Conservation (phyloP, 2,888 invertebrate species). For the Drosophila flavopinicola region DNA sequence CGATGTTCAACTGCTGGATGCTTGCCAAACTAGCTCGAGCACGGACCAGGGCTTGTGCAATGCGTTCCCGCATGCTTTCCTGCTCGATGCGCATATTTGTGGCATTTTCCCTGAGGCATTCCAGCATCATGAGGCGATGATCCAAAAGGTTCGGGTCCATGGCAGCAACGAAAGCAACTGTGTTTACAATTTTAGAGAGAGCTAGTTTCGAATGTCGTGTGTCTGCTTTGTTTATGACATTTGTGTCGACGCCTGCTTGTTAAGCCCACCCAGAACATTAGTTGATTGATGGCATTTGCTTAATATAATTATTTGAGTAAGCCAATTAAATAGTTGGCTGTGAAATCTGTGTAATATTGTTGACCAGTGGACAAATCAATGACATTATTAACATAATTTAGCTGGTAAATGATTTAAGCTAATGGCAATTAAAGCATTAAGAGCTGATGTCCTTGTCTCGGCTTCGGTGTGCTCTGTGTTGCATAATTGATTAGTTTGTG, state of each 20-base stretch:
- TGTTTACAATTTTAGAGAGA: slow-evolving; percentile 2
- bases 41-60: slow-evolving; percentile 24
- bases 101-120: slow-evolving; percentile 53
- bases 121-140: slow-evolving; percentile 22
- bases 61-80: slow-evolving; percentile 23
- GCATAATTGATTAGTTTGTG: slow-evolving; percentile 74
- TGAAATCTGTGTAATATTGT: slow-evolving; percentile 27
- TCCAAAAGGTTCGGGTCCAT: slow-evolving; percentile 39
- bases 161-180: neutral
- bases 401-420: slow-evolving; percentile 21
- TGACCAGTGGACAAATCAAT: slow-evolving; percentile 45
- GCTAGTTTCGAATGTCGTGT: slow-evolving; percentile 1
- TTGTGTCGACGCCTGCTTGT: slow-evolving; percentile 22
- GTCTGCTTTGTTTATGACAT: neutral
- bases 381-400: slow-evolving; percentile 45
- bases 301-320: slow-evolving; percentile 49
- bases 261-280: neutral
- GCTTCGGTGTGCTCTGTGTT: slow-evolving; percentile 26
- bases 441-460: slow-evolving; percentile 2
- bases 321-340: slow-evolving; percentile 50
- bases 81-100: slow-evolving; percentile 47
- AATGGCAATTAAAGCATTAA: slow-evolving; percentile 29
- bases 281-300: slow-evolving; percentile 41
- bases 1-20: slow-evolving; percentile 27
- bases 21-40: slow-evolving; percentile 28